Conservation (phyloP, 2,888 invertebrate species). For the Alitta virens region DNA sequence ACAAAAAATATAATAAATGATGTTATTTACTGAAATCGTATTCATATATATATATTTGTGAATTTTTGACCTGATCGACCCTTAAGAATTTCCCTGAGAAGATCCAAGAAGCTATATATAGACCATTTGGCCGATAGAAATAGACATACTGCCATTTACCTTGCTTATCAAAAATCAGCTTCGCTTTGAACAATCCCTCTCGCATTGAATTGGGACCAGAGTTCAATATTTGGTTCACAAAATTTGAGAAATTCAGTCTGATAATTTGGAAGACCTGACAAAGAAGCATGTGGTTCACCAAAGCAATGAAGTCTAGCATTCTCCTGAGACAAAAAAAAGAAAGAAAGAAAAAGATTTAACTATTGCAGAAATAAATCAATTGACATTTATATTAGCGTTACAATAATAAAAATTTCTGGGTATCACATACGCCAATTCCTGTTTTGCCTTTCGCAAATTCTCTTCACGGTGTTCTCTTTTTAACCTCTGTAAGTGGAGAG, state of each 20-base stretch:
- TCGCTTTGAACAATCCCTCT: conserved; percentile 46
- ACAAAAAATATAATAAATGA: too few relatives aligned
- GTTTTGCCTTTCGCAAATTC: conserved; percentile 44
- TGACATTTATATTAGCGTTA: background rate
- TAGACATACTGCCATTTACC: conserved; percentile 27
- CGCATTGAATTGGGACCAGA: conserved; percentile 32
- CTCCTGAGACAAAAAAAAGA: background rate
- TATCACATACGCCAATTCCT: conserved; percentile 47
- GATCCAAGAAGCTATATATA: too few relatives aligned
- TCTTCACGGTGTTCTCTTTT: conserved; percentile 48
- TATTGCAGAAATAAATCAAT: background rate
- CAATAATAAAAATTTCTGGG: background rate
- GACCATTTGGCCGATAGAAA: too few relatives aligned
- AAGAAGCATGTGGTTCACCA: conserved; percentile 52
- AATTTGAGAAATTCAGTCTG: conserved; percentile 41
- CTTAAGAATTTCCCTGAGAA: too few relatives aligned
- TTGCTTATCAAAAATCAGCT: conserved; percentile 45
- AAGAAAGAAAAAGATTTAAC: too few relatives aligned
- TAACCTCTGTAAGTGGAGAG: conserved; percentile 46
- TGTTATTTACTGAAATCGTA: too few relatives aligned
- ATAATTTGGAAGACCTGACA: conserved; percentile 50
- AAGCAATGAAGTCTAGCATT: conserved; percentile 42
- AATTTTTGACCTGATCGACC: too few relatives aligned
- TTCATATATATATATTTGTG: too few relatives aligned
- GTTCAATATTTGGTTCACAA: conserved; percentile 41